Evolutionary conservation across 2,113 vertebrate genomes (phyloP), one percentile per base, ranked within the genome.

Genomic region (Oncorhynchus clarkii): DNA sequence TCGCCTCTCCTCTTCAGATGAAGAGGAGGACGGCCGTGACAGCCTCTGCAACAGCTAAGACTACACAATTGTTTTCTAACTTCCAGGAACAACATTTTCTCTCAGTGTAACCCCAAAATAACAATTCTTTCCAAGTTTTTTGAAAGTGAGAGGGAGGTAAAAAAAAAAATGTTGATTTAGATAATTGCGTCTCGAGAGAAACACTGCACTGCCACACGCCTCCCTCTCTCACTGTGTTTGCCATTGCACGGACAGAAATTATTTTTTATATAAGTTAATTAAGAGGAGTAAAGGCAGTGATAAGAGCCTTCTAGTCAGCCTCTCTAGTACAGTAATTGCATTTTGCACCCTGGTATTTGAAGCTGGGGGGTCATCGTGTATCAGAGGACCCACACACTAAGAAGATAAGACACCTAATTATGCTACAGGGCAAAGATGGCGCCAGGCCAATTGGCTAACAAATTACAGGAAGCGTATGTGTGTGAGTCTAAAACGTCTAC

Each of bases 201-300:
- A 54, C 39, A 9, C 39, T 16, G 18, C 2, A 68, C 29, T 5
- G 31, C 14, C 12, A 54, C 16, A 16, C 16, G 51, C 51, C 16
- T 4, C 51, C 3, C 16, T 9, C 66, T 68, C 66, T 5, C 29
- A 7, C 14, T 31, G 29, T 13, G 12, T 14, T 16, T 51, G 49
- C 14, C 66, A 67, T 29, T 18, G 26, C 26, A 26, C 1, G 26
- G 26, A 26, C 8, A 3, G 29, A 68, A 68, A n/a, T 45, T 0
- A 45, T 68, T 39, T 73, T 54, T 54, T 18, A 24, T 71, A 88
- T 88, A 87, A 87, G 81, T 90, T 87, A 87, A 90, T 90, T 88
- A 88, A 82, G 81, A 87, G 83, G 70, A 85, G 84, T 62, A 72
- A 72, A 60, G 45, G 75, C 14, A 65, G 76, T 77, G 79, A 89